These are phyloP conservation scores for Trachelus iudaicus DNA, from an alignment of 2,888 invertebrate species.

Conservation along the genomic window DNA sequence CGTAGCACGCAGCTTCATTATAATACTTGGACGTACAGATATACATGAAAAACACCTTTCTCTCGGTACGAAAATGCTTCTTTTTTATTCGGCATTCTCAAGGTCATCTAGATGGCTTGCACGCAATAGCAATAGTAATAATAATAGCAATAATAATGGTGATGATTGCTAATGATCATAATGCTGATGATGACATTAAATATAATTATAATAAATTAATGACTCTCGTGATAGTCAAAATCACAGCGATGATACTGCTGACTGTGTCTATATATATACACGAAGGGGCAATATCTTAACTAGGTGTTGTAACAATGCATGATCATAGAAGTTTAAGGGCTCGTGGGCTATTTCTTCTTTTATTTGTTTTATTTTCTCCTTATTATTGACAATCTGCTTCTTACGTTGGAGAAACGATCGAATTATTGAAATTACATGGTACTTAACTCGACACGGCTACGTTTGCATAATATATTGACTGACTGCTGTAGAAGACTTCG, in stretches of 20 bases:
- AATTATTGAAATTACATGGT: background rate
- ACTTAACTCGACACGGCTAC: background rate
- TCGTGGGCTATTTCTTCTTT: background rate
- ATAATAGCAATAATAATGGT: constrained; percentile 47
- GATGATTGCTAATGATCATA: constrained; percentile 45
- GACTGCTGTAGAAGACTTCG: constrained; percentile 58
- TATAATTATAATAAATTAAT: background rate
- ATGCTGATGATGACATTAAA: constrained; percentile 8
- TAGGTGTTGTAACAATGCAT: background rate
- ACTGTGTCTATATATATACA: background rate
- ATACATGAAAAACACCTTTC: constrained; percentile 13
- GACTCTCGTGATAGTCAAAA: background rate
- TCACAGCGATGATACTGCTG: background rate
- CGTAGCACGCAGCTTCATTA: constrained; percentile 28
- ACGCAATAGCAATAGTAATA: constrained; percentile 37
- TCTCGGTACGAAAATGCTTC: constrained; percentile 9
- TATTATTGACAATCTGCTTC: too few relatives aligned
- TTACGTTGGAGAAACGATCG: background rate
- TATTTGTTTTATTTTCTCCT: background rate
- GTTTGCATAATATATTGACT: constrained; percentile 40
- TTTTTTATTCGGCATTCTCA: constrained; percentile 25
- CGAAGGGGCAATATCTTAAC: background rate
- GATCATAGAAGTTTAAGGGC: background rate
- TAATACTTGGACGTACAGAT: constrained; percentile 19
- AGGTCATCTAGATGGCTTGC: constrained; percentile 48